These are phyloP conservation scores for Microctonus aethiopoides DNA, from an alignment of 2,888 invertebrate genomes.

Conservation along the genomic window DNA sequence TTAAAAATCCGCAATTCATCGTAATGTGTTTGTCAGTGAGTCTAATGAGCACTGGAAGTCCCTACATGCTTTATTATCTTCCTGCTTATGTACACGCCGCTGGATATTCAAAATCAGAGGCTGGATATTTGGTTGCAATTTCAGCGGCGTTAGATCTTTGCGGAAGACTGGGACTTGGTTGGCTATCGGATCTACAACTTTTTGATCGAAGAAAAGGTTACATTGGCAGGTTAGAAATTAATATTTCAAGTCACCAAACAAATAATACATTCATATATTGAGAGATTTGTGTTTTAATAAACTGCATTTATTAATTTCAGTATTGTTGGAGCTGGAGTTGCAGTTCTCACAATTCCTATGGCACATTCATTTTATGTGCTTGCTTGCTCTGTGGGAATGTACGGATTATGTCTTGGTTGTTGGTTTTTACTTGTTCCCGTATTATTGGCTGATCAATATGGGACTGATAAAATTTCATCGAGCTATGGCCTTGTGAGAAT, in stretches of 20 bases:
- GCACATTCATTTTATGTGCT: constrained; percentile 75
- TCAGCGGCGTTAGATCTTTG: constrained; percentile 79
- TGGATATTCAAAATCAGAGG: constrained; percentile 73
- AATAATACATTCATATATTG: too few relatives aligned
- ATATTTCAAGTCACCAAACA: too few relatives aligned
- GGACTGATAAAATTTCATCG: constrained; percentile 79
- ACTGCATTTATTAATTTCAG: constrained; percentile 64
- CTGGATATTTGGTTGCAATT: constrained; percentile 79
- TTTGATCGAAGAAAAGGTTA: constrained; percentile 80
- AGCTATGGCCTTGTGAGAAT: constrained; percentile 81
- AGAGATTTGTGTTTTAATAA: too few relatives aligned
- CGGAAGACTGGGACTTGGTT: constrained; percentile 79
- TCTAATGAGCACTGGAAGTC: constrained; percentile 81
- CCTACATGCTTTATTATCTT: constrained; percentile 80
- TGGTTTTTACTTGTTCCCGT: constrained; percentile 83
- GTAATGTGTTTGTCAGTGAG: constrained; percentile 79
- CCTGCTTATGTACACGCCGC: constrained; percentile 79
- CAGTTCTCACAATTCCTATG: constrained; percentile 76
- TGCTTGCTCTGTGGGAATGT: constrained; percentile 75
- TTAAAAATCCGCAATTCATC: constrained; percentile 77
- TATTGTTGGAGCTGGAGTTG: constrained; percentile 76
- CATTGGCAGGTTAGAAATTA: constrained; percentile 75
- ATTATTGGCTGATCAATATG: constrained; percentile 78
- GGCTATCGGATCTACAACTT: constrained; percentile 78
- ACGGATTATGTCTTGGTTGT: constrained; percentile 80